These are phyloP conservation scores for Drosophila guanche DNA, from an alignment of 1,140 invertebrate genomes.

Conservation along the genomic window DNA sequence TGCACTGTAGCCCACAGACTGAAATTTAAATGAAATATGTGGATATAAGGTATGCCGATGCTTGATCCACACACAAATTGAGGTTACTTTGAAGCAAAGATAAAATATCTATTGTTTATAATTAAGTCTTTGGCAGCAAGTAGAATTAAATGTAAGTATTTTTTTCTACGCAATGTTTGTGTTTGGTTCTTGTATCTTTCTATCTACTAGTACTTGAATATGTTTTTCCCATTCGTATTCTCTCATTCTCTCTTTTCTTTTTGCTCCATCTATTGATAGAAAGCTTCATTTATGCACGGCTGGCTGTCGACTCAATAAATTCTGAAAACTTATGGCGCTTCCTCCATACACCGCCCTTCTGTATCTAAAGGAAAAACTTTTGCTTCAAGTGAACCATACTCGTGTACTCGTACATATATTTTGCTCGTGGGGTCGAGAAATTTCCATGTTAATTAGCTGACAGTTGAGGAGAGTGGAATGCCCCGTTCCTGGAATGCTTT, in stretches of 20 bases:
- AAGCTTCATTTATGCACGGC: conserved; percentile 48
- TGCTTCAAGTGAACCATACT: conserved; percentile 30
- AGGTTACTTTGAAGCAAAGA: conserved; percentile 28
- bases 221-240: conserved; percentile 18
- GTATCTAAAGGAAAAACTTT: conserved; percentile 22
- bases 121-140: conserved; percentile 33
- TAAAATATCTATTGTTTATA: conserved; percentile 40
- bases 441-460: conserved; percentile 59
- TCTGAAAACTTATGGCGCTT: conserved; percentile 47
- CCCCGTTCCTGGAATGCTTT: conserved; percentile 1
- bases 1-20: conserved; percentile 57
- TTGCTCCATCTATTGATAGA: conserved; percentile 39
- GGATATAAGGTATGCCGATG: neutral
- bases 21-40: conserved; percentile 27
- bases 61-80: conserved; percentile 23
- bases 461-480: conserved; percentile 16
- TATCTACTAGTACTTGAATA: conserved; percentile 34
- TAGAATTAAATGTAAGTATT: conserved; percentile 34
- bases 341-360: neutral
- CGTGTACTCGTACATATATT: conserved; percentile 2
- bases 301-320: conserved; percentile 44
- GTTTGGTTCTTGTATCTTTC: conserved; percentile 30
- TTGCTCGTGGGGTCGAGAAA: conserved; percentile 13
- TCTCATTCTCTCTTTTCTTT: neutral
- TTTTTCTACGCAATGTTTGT: conserved; percentile 26